phyloP scores from a whole-genome alignment of 2,113 vertebrate species.

The Oreochromis niloticus region DNA sequence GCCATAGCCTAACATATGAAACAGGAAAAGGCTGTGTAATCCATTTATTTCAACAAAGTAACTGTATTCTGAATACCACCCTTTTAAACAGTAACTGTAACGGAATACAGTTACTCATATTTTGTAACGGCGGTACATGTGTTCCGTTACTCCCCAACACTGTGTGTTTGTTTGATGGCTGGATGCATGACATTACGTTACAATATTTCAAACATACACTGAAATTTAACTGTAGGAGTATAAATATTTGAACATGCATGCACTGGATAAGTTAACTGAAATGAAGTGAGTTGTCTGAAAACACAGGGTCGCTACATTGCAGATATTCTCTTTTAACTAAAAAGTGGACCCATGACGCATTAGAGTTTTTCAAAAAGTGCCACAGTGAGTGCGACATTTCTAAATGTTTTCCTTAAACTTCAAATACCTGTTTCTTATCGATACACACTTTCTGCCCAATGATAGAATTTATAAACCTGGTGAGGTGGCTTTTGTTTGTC shows the following conservation, averaged over 20 bases:
- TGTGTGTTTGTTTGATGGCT: background rate
- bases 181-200: background rate
- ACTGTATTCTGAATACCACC: no score
- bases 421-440: background rate
- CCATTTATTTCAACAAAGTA: no score
- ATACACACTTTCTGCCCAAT: background rate
- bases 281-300: background rate
- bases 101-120: no score
- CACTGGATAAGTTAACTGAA: background rate
- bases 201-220: background rate
- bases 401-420: background rate
- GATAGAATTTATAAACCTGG: constrained; percentile 4
- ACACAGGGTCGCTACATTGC: background rate
- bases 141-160: no score
- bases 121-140: no score
- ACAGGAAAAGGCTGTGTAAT: no score
- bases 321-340: background rate
- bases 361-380: background rate
- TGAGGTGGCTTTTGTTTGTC: constrained; percentile 8
- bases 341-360: background rate
- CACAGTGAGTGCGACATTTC: background rate
- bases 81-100: no score
- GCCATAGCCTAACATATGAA: no score
- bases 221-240: background rate
- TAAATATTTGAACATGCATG: background rate